Conservation (phyloP, 2,888 invertebrate species). For the Aphidius colemani region DNA sequence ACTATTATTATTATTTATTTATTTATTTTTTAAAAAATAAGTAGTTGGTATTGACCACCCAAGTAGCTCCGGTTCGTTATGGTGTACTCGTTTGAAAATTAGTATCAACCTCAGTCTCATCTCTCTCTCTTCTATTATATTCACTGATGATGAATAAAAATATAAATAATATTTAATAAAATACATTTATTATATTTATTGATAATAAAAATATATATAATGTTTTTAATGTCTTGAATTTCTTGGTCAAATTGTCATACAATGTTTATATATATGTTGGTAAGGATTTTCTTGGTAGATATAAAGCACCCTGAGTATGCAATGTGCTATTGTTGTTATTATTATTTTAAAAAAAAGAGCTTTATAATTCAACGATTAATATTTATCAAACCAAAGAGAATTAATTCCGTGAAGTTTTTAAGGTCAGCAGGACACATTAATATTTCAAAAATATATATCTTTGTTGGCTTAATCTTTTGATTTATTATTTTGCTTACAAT, state of each 20-base stretch:
- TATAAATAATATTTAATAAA: slow-evolving; percentile 3
- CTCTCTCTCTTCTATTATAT: slow-evolving; percentile 1
- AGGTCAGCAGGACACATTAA: slow-evolving; percentile 9
- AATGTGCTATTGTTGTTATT: slow-evolving; percentile 1
- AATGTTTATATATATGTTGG: background rate
- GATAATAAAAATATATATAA: no score
- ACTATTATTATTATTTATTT: no score
- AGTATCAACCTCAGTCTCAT: slow-evolving; percentile 7
- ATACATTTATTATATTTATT: background rate
- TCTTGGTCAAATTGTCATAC: no score
- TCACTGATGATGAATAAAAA: background rate
- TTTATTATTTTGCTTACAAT: slow-evolving; percentile 2
- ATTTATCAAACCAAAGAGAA: slow-evolving; percentile 1
- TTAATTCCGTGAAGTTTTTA: slow-evolving; percentile 8
- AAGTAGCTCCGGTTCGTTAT: slow-evolving; percentile 21
- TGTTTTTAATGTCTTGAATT: no score
- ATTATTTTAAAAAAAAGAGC: background rate
- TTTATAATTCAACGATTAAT: slow-evolving; percentile 24
- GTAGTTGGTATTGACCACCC: slow-evolving; percentile 20
- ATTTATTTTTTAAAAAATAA: slow-evolving; percentile 16
- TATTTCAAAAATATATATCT: no score
- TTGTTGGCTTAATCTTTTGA: slow-evolving; percentile 6
- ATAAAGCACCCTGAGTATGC: background rate
- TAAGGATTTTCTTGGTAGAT: background rate
- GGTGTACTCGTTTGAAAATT: background rate